These are phyloP conservation scores for Xestobium rufovillosum DNA, from an alignment of 2,888 invertebrate genomes.

Conservation along the genomic window DNA sequence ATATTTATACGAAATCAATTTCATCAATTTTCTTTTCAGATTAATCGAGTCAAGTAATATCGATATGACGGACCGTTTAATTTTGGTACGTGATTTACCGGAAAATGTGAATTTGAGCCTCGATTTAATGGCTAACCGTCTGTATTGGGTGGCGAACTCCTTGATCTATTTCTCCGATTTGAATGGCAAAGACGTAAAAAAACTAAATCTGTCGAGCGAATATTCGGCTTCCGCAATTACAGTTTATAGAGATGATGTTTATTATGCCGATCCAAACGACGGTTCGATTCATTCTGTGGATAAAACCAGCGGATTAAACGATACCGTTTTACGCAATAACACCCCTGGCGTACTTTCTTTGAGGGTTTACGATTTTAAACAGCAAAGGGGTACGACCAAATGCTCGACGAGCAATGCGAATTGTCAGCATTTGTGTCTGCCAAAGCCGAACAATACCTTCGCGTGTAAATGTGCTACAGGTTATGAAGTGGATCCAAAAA, in stretches of 20 bases:
- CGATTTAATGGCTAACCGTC: conserved; percentile 37
- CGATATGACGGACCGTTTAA: conserved; percentile 52
- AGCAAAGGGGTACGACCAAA: conserved; percentile 54
- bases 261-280: conserved; percentile 65
- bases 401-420: conserved; percentile 49
- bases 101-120: conserved; percentile 35
- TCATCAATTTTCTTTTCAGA: too few species aligned
- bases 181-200: conserved; percentile 27
- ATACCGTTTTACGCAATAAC: conserved; percentile 44
- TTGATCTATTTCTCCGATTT: conserved; percentile 48
- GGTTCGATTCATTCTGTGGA: conserved; percentile 56
- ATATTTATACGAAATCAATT: too few species aligned
- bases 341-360: conserved; percentile 51
- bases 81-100: conserved; percentile 30
- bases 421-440: conserved; percentile 71
- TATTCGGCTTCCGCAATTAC: conserved; percentile 57
- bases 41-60: conserved; percentile 58
- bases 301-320: conserved; percentile 49
- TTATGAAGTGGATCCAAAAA: conserved; percentile 47
- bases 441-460: conserved; percentile 48
- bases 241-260: conserved; percentile 54
- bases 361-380: conserved; percentile 61
- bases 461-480: conserved; percentile 74
- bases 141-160: conserved; percentile 65
- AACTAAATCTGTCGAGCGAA: conserved; percentile 34